Evolutionary conservation across 1,140 invertebrate species (phyloP), one percentile per base, ranked within the genome.

Genomic region (Drosophila sechellia): DNA sequence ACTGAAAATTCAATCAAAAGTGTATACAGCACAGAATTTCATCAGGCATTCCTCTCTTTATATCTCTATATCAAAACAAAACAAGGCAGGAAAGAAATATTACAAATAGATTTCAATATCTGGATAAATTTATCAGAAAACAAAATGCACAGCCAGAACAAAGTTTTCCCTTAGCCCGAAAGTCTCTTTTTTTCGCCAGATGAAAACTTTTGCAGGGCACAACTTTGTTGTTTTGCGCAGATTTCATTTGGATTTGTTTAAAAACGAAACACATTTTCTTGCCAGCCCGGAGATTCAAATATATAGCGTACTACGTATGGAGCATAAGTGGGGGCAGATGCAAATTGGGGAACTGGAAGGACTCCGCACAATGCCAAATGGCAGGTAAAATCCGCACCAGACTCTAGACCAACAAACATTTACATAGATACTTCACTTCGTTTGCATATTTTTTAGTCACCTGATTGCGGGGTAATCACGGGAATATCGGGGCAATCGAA

Each of bases 221-320:
- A 85, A 83, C 70, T 83, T 87, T 74, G 81, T 87, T 85, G 81
- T 78, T 86, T 73, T 86, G 81, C 81, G 40, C 66, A 77, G 77
- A 85, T 85, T 86, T 87, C 71, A 86, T 79, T 86, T 86, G 83
- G 81, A 87, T 79, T 87, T 89, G 79, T 72, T 77, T 86, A 76
- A 79, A 87, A 83, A 49, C 61, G 63, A 46, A 86, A 86, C 83
- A 81, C 81, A 86, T 87, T 81, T 81, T 64, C 59, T 81, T 69
- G 49, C 56, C 53, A 35, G 48, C 39, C 17, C 25, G 25, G 31
- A 50, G 39, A 50, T 59, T 49, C 22, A 15, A 42, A 63, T 42
- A 25, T 59, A 68, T 68, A 50, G 45, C 13, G 34, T 61, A 35
- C 20, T 61, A 35, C 20, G 64, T 63, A 65, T 40, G 35, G 60